These are phyloP conservation scores for Allobates femoralis DNA, from an alignment of 2,797 vertebrate genomes.

Conservation along the genomic window DNA sequence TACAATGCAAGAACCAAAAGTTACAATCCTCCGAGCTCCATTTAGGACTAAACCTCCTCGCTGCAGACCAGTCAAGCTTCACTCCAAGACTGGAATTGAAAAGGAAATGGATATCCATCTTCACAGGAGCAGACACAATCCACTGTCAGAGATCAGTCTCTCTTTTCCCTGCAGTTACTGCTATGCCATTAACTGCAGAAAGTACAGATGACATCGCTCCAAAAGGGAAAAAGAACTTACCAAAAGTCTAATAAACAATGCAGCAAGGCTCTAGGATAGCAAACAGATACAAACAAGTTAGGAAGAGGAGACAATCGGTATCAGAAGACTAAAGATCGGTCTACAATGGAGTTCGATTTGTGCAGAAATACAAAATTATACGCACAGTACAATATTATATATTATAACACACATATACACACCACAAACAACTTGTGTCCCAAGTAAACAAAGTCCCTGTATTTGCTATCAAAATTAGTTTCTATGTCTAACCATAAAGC, in stretches of 20 bases:
- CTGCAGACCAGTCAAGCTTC: neutral
- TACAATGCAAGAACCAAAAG: neutral
- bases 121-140: neutral
- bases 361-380: too few relatives aligned
- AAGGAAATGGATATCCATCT: slow-evolving; percentile 20
- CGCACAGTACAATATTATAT: too few relatives aligned
- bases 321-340: too few relatives aligned
- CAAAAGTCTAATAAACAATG: neutral
- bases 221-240: neutral
- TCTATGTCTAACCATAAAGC: too few relatives aligned
- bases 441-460: too few relatives aligned
- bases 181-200: neutral
- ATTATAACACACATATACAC: too few relatives aligned
- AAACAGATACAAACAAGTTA: too few relatives aligned
- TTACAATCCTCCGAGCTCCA: slow-evolving; percentile 3
- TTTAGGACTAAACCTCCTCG: neutral
- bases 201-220: neutral
- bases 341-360: too few relatives aligned
- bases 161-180: neutral
- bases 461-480: too few relatives aligned
- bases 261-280: neutral
- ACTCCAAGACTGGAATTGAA: slow-evolving; percentile 17
- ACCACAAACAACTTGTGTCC: too few relatives aligned
- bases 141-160: slow-evolving; percentile 1
- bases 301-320: too few relatives aligned